phyloP scores from a whole-genome alignment of 2,888 invertebrate species.

The Nomada lathburiana region DNA sequence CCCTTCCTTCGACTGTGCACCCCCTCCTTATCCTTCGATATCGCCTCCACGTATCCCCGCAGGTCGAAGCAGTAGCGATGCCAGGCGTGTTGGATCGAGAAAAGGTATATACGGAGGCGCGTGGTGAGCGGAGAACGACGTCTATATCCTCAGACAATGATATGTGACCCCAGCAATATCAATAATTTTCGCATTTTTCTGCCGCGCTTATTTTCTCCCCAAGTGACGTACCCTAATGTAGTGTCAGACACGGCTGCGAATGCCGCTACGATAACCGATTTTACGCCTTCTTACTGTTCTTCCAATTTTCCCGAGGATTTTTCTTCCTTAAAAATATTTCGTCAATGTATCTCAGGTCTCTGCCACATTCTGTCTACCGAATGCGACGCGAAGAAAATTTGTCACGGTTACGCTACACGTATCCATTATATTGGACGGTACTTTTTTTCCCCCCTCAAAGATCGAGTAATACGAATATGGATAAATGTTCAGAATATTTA shows the following conservation, averaged over 20 bases:
- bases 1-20: constrained; percentile 29
- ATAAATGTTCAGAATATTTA: too few relatives aligned
- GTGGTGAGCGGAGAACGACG: constrained; percentile 77
- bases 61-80: constrained; percentile 60
- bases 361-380: neutral
- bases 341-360: constrained; percentile 21
- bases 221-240: constrained; percentile 59
- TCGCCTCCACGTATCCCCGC: constrained; percentile 41
- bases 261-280: constrained; percentile 68
- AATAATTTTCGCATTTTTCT: constrained; percentile 84
- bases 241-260: constrained; percentile 61
- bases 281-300: constrained; percentile 55
- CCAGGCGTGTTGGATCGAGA: constrained; percentile 67
- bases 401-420: neutral
- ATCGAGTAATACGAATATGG: too few relatives aligned
- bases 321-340: constrained; percentile 22
- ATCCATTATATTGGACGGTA: too few relatives aligned
- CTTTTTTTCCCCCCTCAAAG: neutral
- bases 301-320: constrained; percentile 40
- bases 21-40: constrained; percentile 39
- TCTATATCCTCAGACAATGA: constrained; percentile 84
- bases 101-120: constrained; percentile 77
- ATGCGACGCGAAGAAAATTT: constrained; percentile 10
- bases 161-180: constrained; percentile 84
- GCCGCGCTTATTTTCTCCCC: constrained; percentile 67